Evolutionary conservation across 2,888 invertebrate genomes (phyloP).

Genomic region (Tineola bisselliella): DNA sequence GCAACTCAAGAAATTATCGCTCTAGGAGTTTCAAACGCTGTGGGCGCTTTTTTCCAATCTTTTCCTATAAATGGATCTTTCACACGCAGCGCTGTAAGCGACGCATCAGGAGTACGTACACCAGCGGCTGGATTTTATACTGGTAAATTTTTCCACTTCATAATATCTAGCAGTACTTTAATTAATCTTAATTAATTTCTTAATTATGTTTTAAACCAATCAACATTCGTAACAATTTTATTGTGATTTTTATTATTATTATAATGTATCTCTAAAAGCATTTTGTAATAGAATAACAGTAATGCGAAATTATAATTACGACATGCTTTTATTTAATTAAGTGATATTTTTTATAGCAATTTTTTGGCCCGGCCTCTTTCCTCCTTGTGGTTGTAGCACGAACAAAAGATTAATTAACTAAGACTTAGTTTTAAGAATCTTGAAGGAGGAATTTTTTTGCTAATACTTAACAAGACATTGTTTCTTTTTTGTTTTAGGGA

Average conservation of each 20-base stretch:
- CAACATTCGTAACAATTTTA: neutral
- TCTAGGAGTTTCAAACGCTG: constrained; percentile 77
- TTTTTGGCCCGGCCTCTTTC: neutral
- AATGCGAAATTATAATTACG: constrained; percentile 4
- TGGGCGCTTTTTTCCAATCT: constrained; percentile 79
- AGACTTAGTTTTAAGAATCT: neutral
- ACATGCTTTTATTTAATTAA: constrained; percentile 6
- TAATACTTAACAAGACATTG: neutral
- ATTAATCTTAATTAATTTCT: neutral
- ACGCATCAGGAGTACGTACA: constrained; percentile 80
- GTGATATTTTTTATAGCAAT: neutral
- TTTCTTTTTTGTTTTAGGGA: constrained; percentile 46
- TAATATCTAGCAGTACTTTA: neutral
- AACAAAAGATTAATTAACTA: constrained; percentile 1
- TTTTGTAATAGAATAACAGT: neutral
- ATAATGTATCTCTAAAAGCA: neutral
- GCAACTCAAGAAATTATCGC: constrained; percentile 86
- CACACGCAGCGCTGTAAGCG: constrained; percentile 80
- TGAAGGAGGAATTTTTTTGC: neutral
- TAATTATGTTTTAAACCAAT: neutral
- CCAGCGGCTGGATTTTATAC: constrained; percentile 80
- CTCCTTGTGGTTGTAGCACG: neutral
- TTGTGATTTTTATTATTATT: neutral
- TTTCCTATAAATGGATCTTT: constrained; percentile 82
- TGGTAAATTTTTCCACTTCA: constrained; percentile 43